phyloP scores from a whole-genome alignment of 2,888 invertebrate genomes.

The Cosmia trapezina region DNA sequence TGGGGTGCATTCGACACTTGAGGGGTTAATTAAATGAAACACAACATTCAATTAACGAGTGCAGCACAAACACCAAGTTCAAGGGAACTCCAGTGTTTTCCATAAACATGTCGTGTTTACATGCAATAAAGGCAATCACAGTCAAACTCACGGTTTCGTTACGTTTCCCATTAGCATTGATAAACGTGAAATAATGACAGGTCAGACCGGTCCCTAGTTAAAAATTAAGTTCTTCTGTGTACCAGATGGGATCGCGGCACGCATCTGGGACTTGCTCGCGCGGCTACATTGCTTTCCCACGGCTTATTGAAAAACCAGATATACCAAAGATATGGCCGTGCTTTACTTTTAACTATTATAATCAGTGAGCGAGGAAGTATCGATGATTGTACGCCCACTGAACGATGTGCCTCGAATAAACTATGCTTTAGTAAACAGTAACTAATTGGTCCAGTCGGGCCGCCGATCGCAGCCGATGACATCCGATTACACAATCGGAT shows the following conservation, averaged over 20 bases:
- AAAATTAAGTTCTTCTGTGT: conserved; percentile 80
- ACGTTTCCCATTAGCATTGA: conserved; percentile 73
- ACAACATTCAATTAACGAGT: conserved; percentile 54
- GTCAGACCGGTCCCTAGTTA: conserved; percentile 77
- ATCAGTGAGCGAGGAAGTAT: conserved; percentile 76
- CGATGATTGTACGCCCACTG: conserved; percentile 73
- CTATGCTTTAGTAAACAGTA: conserved; percentile 66
- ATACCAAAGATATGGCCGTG: conserved; percentile 71
- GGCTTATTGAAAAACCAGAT: conserved; percentile 79
- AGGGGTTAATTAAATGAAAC: conserved; percentile 47
- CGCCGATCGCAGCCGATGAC: conserved; percentile 50
- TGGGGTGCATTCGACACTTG: no score
- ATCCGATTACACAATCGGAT: conserved; percentile 64
- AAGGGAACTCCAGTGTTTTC: conserved; percentile 66
- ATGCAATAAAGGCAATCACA: conserved; percentile 72
- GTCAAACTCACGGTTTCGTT: conserved; percentile 57
- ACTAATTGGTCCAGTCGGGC: conserved; percentile 71
- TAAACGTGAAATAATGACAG: conserved; percentile 77
- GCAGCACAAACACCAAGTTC: conserved; percentile 62
- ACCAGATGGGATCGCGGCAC: conserved; percentile 76
- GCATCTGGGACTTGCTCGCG: conserved; percentile 67
- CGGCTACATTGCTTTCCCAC: conserved; percentile 84
- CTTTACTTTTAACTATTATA: conserved; percentile 74
- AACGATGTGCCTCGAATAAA: conserved; percentile 54
- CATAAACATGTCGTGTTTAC: conserved; percentile 75